A percentile compares a stretch with the other conserved stretches of the same genome.
phyloP scores from a whole-genome alignment of 2,113 vertebrate genomes.

The Collichthys lucidus region DNA sequence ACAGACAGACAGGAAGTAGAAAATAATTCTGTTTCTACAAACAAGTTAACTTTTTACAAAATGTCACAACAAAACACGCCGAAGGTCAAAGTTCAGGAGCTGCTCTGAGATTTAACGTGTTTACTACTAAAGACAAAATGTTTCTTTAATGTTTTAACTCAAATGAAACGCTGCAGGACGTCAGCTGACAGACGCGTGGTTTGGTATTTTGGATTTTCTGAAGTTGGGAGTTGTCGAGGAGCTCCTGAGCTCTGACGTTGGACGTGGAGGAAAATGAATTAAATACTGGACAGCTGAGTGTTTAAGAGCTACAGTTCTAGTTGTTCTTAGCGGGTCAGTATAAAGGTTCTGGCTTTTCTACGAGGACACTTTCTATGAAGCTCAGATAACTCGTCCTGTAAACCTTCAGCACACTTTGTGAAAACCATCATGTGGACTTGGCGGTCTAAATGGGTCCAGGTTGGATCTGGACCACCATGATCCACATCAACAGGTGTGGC shows the following conservation, averaged over 20 bases:
- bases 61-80: background rate
- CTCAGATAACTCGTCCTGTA: background rate
- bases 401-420: background rate
- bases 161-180: too few species aligned
- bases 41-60: slow-evolving; percentile 61
- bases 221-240: too few species aligned
- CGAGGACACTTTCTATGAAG: slow-evolving; percentile 17
- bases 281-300: slow-evolving; percentile 45
- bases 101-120: background rate
- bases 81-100: slow-evolving; percentile 32
- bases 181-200: too few species aligned
- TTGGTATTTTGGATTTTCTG: too few species aligned
- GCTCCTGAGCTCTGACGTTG: too few species aligned
- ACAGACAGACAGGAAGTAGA: slow-evolving; percentile 57
- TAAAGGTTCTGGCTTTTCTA: slow-evolving; percentile 32
- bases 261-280: slow-evolving; percentile 12
- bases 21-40: slow-evolving; percentile 65
- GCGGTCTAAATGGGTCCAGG: background rate
- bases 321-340: slow-evolving; percentile 51
- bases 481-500: slow-evolving; percentile 5
- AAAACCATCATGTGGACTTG: background rate
- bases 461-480: background rate
- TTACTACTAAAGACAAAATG: too few species aligned
- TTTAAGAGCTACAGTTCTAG: slow-evolving; percentile 63
- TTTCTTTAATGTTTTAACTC: too few species aligned